phyloP scores from a whole-genome alignment of 2,113 vertebrate genomes.

The Sinocyclocheilus anophthalmus region DNA sequence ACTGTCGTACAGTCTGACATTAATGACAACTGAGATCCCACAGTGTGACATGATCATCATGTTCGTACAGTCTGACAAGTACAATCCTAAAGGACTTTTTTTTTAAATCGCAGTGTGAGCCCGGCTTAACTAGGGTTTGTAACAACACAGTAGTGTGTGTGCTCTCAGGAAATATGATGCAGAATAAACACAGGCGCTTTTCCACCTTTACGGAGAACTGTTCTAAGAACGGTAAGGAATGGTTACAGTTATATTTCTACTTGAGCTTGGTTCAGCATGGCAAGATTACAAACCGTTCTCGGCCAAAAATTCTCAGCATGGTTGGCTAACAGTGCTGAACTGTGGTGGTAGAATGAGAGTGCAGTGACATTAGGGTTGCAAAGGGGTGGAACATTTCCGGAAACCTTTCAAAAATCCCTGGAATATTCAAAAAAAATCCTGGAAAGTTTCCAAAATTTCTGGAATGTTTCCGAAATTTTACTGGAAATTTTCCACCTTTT shows the following conservation, averaged over 20 bases:
- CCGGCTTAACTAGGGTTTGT: background rate
- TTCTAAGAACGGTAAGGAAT: background rate
- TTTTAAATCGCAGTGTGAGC: too few relatives aligned
- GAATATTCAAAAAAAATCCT: too few relatives aligned
- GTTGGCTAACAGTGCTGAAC: background rate
- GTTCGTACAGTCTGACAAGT: too few relatives aligned
- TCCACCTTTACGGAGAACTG: background rate
- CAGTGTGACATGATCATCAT: too few relatives aligned
- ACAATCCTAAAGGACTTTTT: too few relatives aligned
- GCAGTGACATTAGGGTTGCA: background rate
- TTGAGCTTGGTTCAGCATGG: background rate
- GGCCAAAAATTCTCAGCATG: background rate
- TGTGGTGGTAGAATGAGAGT: background rate
- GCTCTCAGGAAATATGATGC: background rate
- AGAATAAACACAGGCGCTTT: background rate
- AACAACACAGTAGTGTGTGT: background rate
- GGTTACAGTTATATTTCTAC: background rate
- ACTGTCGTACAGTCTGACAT: background rate
- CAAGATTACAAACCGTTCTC: background rate
- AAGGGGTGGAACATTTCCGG: too few relatives aligned
- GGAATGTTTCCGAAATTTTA: too few relatives aligned
- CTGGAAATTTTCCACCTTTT: too few relatives aligned
- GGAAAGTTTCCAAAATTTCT: too few relatives aligned
- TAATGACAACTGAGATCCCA: too few relatives aligned
- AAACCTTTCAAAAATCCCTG: too few relatives aligned